Percentiles rank a stretch among this genome's conserved stretches.
phyloP scores from a whole-genome alignment of 2,888 invertebrate species.

The Melipona bicolor region DNA sequence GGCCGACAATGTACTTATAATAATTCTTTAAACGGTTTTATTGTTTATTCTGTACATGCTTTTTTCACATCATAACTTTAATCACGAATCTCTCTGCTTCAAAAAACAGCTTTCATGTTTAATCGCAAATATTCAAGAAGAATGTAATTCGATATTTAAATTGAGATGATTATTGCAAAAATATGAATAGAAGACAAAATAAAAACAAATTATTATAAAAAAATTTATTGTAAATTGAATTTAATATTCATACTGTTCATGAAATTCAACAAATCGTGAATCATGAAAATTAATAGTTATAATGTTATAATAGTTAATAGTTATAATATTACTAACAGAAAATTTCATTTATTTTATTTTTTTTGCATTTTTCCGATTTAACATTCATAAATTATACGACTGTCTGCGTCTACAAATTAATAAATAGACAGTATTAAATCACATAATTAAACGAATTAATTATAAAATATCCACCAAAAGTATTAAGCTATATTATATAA shows the following conservation, averaged over 20 bases:
- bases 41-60: background rate
- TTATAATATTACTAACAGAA: background rate
- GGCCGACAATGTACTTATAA: background rate
- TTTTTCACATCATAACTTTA: conserved; percentile 22
- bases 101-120: conserved; percentile 19
- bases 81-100: conserved; percentile 15
- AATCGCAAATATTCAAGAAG: background rate
- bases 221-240: background rate
- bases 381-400: background rate
- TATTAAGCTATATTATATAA: no score
- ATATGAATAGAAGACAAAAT: background rate
- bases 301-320: background rate
- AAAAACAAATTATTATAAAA: no score
- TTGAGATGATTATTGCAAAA: background rate
- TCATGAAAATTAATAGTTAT: background rate
- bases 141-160: conserved; percentile 15
- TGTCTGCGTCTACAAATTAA: background rate
- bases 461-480: no score
- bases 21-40: background rate
- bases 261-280: background rate
- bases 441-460: background rate
- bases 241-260: background rate
- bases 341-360: background rate
- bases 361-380: background rate
- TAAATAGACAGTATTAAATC: background rate